A percentile compares a stretch with the other conserved stretches of the same genome.
phyloP scores from a whole-genome alignment of 2,113 vertebrate species.

The Cisticola juncidis region DNA sequence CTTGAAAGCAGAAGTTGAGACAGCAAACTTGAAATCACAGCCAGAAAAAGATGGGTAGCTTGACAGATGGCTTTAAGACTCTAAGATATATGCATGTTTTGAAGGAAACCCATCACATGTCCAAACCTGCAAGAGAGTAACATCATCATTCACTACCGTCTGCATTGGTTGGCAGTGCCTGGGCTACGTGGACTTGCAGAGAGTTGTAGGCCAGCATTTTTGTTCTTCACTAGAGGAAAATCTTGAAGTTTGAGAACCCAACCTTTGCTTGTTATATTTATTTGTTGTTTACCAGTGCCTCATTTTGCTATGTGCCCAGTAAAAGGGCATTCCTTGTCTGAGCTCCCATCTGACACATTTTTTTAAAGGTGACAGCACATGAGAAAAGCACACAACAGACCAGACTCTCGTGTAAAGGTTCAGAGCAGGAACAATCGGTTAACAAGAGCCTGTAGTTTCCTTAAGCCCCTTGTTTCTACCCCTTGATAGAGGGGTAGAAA shows the following conservation, averaged over 20 bases:
- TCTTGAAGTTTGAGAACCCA: neutral
- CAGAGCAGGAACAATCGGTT: neutral
- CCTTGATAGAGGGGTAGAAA: neutral
- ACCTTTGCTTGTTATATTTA: neutral
- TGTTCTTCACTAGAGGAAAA: neutral
- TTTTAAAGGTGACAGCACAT: neutral
- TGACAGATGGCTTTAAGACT: neutral
- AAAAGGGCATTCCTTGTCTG: neutral
- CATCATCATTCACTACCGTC: neutral
- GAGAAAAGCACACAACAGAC: neutral
- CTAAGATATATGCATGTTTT: neutral
- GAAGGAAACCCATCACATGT: neutral
- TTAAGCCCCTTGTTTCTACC: neutral
- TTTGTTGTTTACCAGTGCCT: neutral
- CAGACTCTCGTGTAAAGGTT: neutral
- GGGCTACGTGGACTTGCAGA: neutral
- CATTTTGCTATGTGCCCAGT: neutral
- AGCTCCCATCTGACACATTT: neutral
- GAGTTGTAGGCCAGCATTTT: neutral
- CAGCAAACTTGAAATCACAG: neutral
- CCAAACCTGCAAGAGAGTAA: neutral
- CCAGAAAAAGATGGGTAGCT: neutral
- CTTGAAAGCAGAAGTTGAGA: neutral
- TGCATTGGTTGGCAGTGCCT: neutral
- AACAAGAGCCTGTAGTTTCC: neutral